Evolutionary conservation across 2,113 vertebrate genomes (phyloP), one percentile per base, ranked within the genome.

Genomic region (Columba livia): DNA sequence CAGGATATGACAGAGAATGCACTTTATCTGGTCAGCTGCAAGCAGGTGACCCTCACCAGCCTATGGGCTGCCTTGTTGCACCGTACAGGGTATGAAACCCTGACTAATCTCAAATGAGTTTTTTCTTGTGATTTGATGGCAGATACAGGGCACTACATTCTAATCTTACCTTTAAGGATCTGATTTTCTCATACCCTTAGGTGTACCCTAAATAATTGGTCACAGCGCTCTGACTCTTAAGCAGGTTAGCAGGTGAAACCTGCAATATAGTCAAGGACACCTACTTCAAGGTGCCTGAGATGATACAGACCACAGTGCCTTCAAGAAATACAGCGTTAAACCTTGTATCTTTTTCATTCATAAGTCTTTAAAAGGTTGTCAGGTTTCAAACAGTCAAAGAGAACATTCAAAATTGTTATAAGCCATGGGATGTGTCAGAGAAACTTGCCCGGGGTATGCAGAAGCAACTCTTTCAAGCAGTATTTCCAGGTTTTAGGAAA

Each of bases 31-130:
- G 29, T 9, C 67, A 26, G 28, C 8, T 83, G 44, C 38, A 60
- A 26, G 29, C 13, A 81, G 24, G 32, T 1, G 14, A 42, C 12
- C 24, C 36, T 67, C 17, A 4, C 5, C 51, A 72, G 19, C 18
- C 32, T 40, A 47, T 38, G 84, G 25, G 56, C 44, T 81, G 54
- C 69, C 47, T 16, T 19, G 20, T 67, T 25, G 29, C 19, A 29
- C 9, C 1, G 0, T 7, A 29, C 51, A 53, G n/a, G 9, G 2
- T 38, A 25, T 29, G 38, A 28, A 87, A 32, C 38, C 19, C 28
- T 56, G 44, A 15, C 34, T 3, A 0, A 69, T 26, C 38, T 58
- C 44, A 56, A 23, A 42, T 26, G 25, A 61, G 16, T 24, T 84
- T 79, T 85, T n/a, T 24, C 34, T 85, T 85, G 38, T 29, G 28